Conservation (phyloP, 35 echinoderm and acorn worm genomes). For the Holothuria glaberrima region DNA sequence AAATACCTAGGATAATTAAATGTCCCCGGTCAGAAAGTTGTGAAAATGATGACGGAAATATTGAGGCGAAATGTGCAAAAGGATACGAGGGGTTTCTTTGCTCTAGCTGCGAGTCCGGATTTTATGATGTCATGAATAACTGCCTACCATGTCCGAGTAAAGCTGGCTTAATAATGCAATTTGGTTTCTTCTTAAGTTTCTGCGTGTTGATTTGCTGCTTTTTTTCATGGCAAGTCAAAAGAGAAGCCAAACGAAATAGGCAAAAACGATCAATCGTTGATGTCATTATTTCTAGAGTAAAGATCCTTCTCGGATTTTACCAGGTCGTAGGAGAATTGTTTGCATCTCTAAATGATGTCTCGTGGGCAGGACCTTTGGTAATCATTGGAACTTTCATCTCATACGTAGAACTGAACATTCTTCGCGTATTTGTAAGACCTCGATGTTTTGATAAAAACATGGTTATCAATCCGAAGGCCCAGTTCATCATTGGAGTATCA, state of each 20-base stretch:
- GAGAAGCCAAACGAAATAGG: neutral
- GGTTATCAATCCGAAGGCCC: slow-evolving; percentile 11
- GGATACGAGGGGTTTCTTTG: neutral
- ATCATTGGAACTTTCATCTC: neutral
- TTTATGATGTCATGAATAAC: neutral
- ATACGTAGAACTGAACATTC: slow-evolving; percentile 7
- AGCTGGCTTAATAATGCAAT: neutral
- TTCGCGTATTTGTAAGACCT: neutral
- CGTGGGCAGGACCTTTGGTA: neutral
- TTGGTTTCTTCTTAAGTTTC: neutral
- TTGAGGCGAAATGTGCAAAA: neutral
- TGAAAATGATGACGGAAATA: neutral
- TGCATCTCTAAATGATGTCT: slow-evolving; percentile 4
- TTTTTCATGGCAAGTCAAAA: neutral
- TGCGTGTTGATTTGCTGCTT: neutral
- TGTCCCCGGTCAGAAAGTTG: neutral
- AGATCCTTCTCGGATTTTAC: slow-evolving; percentile 47
- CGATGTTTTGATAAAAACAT: slow-evolving; percentile 19
- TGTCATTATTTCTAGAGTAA: slow-evolving; percentile 15
- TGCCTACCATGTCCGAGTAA: neutral
- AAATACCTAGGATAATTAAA: neutral
- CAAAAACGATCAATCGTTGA: slow-evolving; percentile 5
- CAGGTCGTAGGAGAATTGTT: slow-evolving; percentile 39
- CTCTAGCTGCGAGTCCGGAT: neutral
- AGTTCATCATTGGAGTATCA: slow-evolving; percentile 34